Percentiles rank a stretch among this genome's conserved stretches.
Evolutionary conservation across 2,113 vertebrate species (phyloP).

Genomic region (Xiphophorus couchianus): DNA sequence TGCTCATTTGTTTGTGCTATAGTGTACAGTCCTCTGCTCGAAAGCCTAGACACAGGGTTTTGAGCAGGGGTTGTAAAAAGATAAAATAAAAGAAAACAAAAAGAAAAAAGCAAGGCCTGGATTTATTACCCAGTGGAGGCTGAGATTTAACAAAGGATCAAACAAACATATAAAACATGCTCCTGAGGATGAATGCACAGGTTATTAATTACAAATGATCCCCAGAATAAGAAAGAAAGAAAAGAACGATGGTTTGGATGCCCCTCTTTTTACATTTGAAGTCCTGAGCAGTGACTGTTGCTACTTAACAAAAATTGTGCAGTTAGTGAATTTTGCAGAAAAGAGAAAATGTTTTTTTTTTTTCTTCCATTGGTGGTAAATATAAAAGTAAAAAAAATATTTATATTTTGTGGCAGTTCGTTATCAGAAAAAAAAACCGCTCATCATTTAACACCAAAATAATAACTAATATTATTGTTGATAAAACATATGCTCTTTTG

Average conservation of each 20-base stretch:
- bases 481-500: too few species aligned
- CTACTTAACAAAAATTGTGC: too few species aligned
- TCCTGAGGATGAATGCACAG: slow-evolving; percentile 9
- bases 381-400: too few species aligned
- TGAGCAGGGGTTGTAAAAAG: slow-evolving; percentile 35
- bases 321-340: too few species aligned
- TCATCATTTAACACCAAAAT: too few species aligned
- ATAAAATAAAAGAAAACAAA: too few species aligned
- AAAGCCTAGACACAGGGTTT: slow-evolving; percentile 60
- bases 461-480: too few species aligned
- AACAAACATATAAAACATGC: slow-evolving; percentile 41
- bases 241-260: slow-evolving; percentile 24
- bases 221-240: slow-evolving; percentile 22
- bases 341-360: too few species aligned
- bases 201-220: slow-evolving; percentile 40
- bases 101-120: slow-evolving; percentile 13
- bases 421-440: too few species aligned
- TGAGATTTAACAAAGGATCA: slow-evolving; percentile 56
- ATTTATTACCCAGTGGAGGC: slow-evolving; percentile 35
- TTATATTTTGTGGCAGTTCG: too few species aligned
- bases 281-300: slow-evolving; percentile 46
- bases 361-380: too few species aligned
- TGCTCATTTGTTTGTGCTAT: slow-evolving; percentile 53
- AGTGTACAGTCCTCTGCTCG: slow-evolving; percentile 38
- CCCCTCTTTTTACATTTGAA: slow-evolving; percentile 51